These are phyloP conservation scores for Eupsilia transversa DNA, from an alignment of 2,888 invertebrate species.

Conservation along the genomic window DNA sequence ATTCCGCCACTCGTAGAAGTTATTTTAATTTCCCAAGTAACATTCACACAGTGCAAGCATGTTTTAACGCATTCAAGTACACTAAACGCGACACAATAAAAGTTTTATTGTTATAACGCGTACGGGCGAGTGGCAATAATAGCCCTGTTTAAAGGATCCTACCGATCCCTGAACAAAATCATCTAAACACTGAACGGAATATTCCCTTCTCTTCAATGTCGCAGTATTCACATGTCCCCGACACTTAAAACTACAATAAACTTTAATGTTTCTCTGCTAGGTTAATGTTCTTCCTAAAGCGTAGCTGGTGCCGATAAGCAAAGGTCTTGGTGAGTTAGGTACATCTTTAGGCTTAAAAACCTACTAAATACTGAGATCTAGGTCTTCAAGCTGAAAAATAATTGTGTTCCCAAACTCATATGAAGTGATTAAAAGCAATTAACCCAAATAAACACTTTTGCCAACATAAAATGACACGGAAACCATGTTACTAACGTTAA, in stretches of 20 bases:
- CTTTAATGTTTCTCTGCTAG: slow-evolving; percentile 65
- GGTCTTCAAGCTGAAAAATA: not conserved
- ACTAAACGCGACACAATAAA: too few species aligned
- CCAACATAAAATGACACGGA: too few species aligned
- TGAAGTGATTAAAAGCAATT: too few species aligned
- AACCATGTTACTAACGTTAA: too few species aligned
- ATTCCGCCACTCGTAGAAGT: not conserved
- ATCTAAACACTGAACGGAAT: slow-evolving; percentile 3
- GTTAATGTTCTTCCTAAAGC: slow-evolving; percentile 72
- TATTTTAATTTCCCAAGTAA: not conserved
- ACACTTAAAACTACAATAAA: slow-evolving; percentile 68
- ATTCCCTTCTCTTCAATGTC: slow-evolving; percentile 19
- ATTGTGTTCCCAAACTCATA: too few species aligned
- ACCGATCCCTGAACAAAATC: not conserved
- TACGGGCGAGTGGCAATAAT: too few species aligned
- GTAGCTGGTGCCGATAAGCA: slow-evolving; percentile 27
- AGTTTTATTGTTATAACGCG: too few species aligned
- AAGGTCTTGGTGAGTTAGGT: not conserved
- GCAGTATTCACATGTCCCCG: slow-evolving; percentile 52
- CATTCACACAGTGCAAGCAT: too few species aligned
- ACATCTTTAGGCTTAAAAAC: too few species aligned
- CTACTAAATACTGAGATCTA: too few species aligned
- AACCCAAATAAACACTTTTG: too few species aligned
- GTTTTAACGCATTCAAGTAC: too few species aligned
- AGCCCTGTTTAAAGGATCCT: not conserved